These are phyloP conservation scores for Pipa parva DNA, from an alignment of 2,113 vertebrate genomes.

Conservation along the genomic window DNA sequence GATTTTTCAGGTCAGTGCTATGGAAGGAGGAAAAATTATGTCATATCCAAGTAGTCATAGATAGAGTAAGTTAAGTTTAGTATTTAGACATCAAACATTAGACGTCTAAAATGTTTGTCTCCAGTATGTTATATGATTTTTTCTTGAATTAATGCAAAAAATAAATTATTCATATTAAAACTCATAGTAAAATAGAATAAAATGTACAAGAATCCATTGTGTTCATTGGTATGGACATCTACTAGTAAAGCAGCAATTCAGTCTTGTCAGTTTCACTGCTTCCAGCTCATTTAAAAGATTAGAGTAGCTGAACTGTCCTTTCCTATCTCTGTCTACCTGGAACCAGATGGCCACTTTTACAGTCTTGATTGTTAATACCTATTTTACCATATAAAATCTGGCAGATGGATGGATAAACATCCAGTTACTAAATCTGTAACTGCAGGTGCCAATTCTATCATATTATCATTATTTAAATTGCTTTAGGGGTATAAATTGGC, in stretches of 20 bases:
- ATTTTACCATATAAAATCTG: constrained; percentile 4
- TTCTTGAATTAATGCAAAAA: too few relatives aligned
- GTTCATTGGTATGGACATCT: too few relatives aligned
- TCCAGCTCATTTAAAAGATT: constrained; percentile 3
- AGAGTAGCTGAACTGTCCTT: neutral
- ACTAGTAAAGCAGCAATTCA: neutral
- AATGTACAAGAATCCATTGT: too few relatives aligned
- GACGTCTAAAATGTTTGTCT: neutral
- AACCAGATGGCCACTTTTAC: constrained; percentile 32
- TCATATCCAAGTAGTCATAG: neutral
- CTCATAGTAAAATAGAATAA: too few relatives aligned
- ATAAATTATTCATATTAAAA: too few relatives aligned
- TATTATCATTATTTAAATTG: neutral
- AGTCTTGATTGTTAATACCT: neutral
- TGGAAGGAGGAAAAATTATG: neutral
- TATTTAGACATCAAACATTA: too few relatives aligned
- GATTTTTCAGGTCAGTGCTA: constrained; percentile 72
- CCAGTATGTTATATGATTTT: neutral
- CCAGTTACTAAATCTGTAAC: constrained; percentile 1
- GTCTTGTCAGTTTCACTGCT: constrained; percentile 1
- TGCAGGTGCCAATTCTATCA: constrained; percentile 18
- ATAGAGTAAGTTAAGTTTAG: too few relatives aligned
- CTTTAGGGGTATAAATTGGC: neutral
- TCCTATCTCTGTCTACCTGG: constrained; percentile 16
- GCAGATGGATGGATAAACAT: constrained; percentile 20